Evolutionary conservation across 30 jellyfish, hydroid and myxozoan genomes (phyloP).

Genomic region (Mastigias papua): DNA sequence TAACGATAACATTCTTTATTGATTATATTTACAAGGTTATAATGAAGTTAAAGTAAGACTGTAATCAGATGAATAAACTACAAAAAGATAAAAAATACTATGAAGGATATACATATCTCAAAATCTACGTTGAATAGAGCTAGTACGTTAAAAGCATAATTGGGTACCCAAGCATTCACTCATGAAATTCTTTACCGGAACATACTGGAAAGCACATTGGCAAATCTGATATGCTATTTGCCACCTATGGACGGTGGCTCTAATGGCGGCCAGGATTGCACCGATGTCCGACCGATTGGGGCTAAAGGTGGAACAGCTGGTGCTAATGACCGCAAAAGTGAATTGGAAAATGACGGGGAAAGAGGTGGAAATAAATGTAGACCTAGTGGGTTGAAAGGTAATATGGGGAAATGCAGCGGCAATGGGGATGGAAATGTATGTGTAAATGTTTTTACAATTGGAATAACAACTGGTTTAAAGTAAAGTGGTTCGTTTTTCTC

Average conservation of each 20-base stretch:
- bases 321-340: background rate
- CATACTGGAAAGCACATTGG: background rate
- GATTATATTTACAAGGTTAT: background rate
- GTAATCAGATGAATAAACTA: background rate
- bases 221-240: background rate
- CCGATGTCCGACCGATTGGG: constrained; percentile 6
- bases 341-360: constrained; percentile 6
- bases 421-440: constrained; percentile 30
- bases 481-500: constrained; percentile 37
- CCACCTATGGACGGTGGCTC: constrained; percentile 1
- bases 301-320: constrained; percentile 67
- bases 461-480: constrained; percentile 62
- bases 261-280: constrained; percentile 8
- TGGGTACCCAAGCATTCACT: constrained; percentile 68
- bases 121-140: background rate
- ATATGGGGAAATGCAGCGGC: background rate
- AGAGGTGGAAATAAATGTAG: constrained; percentile 26
- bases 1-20: no score
- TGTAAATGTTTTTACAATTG: constrained; percentile 50
- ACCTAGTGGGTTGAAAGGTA: background rate
- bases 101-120: background rate
- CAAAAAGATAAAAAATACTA: no score
- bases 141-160: background rate
- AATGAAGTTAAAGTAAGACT: no score
- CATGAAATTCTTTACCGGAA: background rate